Base-by-base conservation (phyloP, 2,797 vertebrate genomes). In the Pitangus sulphuratus region DNA sequence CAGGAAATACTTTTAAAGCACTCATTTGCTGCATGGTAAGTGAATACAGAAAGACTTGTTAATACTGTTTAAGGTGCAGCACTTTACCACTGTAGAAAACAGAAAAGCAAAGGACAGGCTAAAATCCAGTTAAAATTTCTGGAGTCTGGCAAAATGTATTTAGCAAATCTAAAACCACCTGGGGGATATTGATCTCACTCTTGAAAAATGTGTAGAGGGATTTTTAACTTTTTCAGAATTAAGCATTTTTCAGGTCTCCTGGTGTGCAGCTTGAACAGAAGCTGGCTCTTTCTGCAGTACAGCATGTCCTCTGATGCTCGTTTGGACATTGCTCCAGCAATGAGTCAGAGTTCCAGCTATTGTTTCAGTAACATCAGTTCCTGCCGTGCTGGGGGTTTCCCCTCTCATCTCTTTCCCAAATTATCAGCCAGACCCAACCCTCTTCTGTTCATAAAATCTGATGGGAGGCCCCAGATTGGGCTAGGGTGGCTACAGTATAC, bases 321-420 rank as follows among this genome's bases (percentile, higher is more conserved):
- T 92, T 92, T 82, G 94, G 75, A 92, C 2, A 9, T 54, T 92
- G 42, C 87, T 93, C 85, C 54, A 87, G 72, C 75, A 93, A 39
- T 96, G 89, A 96, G 75, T 96, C 92, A 95, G 84, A 92, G 87
- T 91, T 97, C 89, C 93, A 96, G 81, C 95, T 96, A 95, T 95
- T 94, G 87, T 96, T 94, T 94, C 84, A 77, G 17, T 75, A 80
- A 70, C 57, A 71, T 39, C 81, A 77, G 87, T 91, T 93, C 74
- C 78, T 89, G 81, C 84, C 3, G 3, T 74, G 37, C 74, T 94
- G 81, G 66, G 95, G 94, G 66, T 90, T 95, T 87, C 81, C 94
- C 90, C 48, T 91, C 76, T 93, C 90, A 79, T 93, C 70, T 79
- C 26, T 66, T 92, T 92, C 56, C 58, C 74, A 90, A 95, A 81